Conservation (phyloP, 2,888 invertebrate species). For the Coleophora deauratella region DNA sequence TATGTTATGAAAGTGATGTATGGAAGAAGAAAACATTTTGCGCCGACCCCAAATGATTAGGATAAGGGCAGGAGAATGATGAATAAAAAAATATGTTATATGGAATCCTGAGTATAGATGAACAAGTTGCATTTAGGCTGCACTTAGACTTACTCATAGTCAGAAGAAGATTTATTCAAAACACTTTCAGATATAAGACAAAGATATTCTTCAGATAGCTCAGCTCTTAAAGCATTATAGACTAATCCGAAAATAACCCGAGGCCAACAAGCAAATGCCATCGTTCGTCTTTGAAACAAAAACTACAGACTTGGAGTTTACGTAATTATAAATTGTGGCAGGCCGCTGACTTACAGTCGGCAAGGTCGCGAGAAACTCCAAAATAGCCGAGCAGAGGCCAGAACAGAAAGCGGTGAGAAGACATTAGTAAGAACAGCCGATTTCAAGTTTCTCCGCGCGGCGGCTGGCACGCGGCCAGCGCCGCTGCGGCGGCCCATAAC, state of each 20-base stretch:
- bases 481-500: constrained; percentile 51
- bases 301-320: constrained; percentile 23
- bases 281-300: constrained; percentile 21
- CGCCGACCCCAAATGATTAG: too few relatives aligned
- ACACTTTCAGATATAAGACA: too few relatives aligned
- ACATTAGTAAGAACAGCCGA: constrained; percentile 63
- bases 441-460: constrained; percentile 57
- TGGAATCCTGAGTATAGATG: too few relatives aligned
- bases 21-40: too few relatives aligned
- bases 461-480: constrained; percentile 53
- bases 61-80: too few relatives aligned
- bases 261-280: constrained; percentile 12
- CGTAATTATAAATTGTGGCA: constrained; percentile 49
- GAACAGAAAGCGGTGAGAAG: constrained; percentile 30
- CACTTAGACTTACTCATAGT: too few relatives aligned
- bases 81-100: too few relatives aligned
- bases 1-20: too few relatives aligned
- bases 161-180: too few relatives aligned
- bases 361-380: constrained; percentile 62
- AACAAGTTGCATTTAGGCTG: too few relatives aligned
- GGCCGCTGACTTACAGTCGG: constrained; percentile 51
- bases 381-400: constrained; percentile 48
- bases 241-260: constrained; percentile 14
- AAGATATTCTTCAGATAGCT: too few relatives aligned
- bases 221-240: too few relatives aligned